Conservation (phyloP, 2,888 invertebrate genomes). For the Lypha dubia region DNA sequence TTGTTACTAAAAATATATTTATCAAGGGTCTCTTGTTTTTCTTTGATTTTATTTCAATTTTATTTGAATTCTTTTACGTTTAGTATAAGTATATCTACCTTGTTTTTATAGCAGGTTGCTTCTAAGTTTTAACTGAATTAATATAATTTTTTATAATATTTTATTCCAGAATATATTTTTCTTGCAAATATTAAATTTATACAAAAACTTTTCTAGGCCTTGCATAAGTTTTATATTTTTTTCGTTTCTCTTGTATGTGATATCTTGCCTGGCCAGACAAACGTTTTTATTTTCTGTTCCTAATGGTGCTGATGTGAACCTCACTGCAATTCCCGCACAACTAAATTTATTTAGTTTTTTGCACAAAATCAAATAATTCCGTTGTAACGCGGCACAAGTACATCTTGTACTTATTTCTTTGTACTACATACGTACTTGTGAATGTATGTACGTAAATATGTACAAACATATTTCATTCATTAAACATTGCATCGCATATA, state of each 20-base stretch:
- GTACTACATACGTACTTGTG: no score
- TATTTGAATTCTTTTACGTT: neutral
- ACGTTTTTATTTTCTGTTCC: constrained; percentile 36
- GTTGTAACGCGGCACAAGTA: constrained; percentile 67
- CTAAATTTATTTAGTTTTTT: constrained; percentile 70
- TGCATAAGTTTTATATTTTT: constrained; percentile 62
- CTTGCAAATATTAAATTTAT: constrained; percentile 17
- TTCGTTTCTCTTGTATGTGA: constrained; percentile 47
- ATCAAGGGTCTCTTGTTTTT: constrained; percentile 58
- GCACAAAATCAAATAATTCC: constrained; percentile 65
- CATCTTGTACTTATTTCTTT: constrained; percentile 53
- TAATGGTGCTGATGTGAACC: constrained; percentile 71
- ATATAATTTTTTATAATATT: neutral
- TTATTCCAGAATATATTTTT: constrained; percentile 7
- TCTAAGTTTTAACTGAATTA: neutral
- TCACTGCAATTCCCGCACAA: constrained; percentile 75
- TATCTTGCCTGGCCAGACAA: constrained; percentile 60
- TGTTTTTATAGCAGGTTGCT: constrained; percentile 8
- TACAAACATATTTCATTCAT: constrained; percentile 30
- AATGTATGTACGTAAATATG: constrained; percentile 31
- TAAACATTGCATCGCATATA: constrained; percentile 35
- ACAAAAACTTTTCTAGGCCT: constrained; percentile 49
- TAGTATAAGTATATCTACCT: constrained; percentile 34
- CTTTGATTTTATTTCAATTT: constrained; percentile 26
- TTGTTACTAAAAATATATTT: constrained; percentile 69